Evolutionary conservation across 2,113 vertebrate genomes (phyloP), one percentile per base, ranked within the genome.

Genomic region (Eubucco bourcierii): DNA sequence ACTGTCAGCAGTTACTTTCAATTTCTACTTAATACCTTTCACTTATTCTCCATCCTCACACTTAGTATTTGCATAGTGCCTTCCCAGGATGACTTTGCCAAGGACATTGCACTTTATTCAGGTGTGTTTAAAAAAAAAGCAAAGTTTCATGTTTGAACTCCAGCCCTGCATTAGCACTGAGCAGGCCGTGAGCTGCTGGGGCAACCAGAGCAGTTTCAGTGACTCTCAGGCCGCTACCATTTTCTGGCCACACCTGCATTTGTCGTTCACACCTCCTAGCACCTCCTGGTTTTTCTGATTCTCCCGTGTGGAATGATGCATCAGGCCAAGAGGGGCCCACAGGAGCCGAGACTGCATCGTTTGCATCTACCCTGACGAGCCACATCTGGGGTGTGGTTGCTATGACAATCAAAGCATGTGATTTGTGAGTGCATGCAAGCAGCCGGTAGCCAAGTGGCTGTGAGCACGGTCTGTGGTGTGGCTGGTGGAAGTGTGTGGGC

Each of bases 21-120:
- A 85, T 93, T 94, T 95, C 84, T 89, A 81, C 86, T 95, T 95
- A 96, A 95, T 96, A 95, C 76, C 81, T 95, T 95, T 95, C 90
- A 78, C 85, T 96, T 95, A 84, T 71, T 96, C 91, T 97, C 64
- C 41, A 64, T 87, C 94, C 85, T 95, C 86, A n/a, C 88, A 76
- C 93, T 95, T 92, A 88, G 94, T 92, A 97, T 94, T 95, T 95
- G 95, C 87, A 90, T 88, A 95, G 73, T 93, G 82, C 74, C 80
- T 95, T 88, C 63, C 0, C 78, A 84, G 76, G 39, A 23, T 90
- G 90, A 94, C 92, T 93, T 92, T 94, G 93, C 93, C 85, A 94
- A 97, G 88, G 93, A 88, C 92, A 47, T 59, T 55, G 53, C 12
- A 47, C 53, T 95, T 93, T 31, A 25, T 67, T 73, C 44, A 50